Evolutionary conservation across 2,888 invertebrate species (phyloP).

Genomic region (Aphrophora alni): DNA sequence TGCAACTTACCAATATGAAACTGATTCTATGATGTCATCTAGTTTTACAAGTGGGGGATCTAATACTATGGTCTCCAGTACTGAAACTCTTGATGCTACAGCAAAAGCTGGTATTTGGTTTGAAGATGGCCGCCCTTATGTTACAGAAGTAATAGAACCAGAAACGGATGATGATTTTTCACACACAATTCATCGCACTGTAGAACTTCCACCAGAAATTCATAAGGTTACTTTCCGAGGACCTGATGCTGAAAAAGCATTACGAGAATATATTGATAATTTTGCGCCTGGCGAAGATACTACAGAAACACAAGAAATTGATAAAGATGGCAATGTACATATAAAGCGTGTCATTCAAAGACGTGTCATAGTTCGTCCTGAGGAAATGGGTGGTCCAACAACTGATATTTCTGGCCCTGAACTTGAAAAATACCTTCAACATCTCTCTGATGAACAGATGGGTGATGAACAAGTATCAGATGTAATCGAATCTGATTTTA

Average conservation of each 20-base stretch:
- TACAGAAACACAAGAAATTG: constrained; percentile 61
- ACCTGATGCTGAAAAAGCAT: constrained; percentile 60
- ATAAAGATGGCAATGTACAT: constrained; percentile 63
- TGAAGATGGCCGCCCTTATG: constrained; percentile 58
- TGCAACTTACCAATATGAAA: constrained; percentile 83
- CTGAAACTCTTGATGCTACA: constrained; percentile 69
- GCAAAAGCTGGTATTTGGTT: constrained; percentile 60
- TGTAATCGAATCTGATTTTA: constrained; percentile 29
- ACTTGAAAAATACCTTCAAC: constrained; percentile 55
- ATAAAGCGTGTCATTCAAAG: constrained; percentile 61
- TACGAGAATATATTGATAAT: constrained; percentile 60
- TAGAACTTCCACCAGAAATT: constrained; percentile 62
- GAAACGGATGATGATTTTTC: constrained; percentile 58
- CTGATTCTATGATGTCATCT: constrained; percentile 85
- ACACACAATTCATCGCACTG: constrained; percentile 60
- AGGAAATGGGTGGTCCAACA: constrained; percentile 47
- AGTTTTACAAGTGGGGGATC: constrained; percentile 85
- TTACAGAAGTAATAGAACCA: constrained; percentile 61
- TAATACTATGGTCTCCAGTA: constrained; percentile 82
- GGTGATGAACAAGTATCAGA: constrained; percentile 13
- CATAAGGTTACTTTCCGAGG: constrained; percentile 63
- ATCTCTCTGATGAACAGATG: constrained; percentile 44
- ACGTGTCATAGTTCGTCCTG: constrained; percentile 58
- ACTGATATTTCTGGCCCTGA: constrained; percentile 51
- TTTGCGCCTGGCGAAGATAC: constrained; percentile 63